Conservation (phyloP, 2,797 vertebrate species). For the Rhynchonycteris naso region DNA sequence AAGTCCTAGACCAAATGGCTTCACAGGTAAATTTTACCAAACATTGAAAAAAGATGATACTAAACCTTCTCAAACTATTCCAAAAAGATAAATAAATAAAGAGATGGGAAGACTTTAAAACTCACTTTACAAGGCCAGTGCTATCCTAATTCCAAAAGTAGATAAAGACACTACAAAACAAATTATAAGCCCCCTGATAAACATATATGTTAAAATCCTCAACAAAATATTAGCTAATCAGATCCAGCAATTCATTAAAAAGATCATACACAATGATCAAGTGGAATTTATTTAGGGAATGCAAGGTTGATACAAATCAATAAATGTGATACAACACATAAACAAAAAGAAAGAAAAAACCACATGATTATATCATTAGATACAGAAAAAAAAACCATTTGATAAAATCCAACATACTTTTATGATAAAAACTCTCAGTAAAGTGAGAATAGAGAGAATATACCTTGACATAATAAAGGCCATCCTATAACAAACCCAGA, state of each 20-base stretch:
- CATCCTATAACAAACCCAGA: background rate
- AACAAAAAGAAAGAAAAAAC: background rate
- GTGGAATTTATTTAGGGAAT: background rate
- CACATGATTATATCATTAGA: background rate
- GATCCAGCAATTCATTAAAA: too few relatives aligned
- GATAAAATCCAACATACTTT: background rate
- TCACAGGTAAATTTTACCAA: background rate
- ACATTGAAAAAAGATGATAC: background rate
- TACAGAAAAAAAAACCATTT: background rate
- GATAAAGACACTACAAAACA: background rate
- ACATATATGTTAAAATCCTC: too few relatives aligned
- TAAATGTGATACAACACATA: background rate
- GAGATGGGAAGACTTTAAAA: background rate
- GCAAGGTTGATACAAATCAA: background rate
- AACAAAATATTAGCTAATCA: too few relatives aligned
- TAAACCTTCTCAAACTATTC: background rate
- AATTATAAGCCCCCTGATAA: background rate
- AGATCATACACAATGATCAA: too few relatives aligned
- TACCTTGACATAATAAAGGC: background rate
- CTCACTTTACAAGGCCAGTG: background rate
- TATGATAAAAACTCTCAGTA: background rate
- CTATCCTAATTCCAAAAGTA: background rate
- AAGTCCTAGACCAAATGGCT: background rate
- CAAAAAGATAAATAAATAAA: background rate
- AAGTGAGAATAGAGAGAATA: background rate